Conservation (phyloP, 2,888 invertebrate genomes). For the Ceramica pisi region DNA sequence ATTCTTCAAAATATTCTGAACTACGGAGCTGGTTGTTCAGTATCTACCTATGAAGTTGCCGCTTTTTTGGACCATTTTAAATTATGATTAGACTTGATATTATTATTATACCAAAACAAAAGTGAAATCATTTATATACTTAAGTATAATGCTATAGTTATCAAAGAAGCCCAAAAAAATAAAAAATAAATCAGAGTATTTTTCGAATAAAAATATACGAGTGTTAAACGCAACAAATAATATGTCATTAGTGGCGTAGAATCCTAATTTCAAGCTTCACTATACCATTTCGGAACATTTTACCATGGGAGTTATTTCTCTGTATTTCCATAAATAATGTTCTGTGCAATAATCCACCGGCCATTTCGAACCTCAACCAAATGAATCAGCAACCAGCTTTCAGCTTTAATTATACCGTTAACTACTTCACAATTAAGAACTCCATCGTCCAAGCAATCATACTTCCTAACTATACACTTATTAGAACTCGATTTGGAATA, state of each 20-base stretch:
- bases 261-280: not conserved
- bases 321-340: slow-evolving; percentile 1
- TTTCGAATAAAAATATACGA: too few species aligned
- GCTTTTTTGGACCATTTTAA: too few species aligned
- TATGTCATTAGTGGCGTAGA: not conserved
- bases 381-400: slow-evolving; percentile 55
- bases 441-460: slow-evolving; percentile 59
- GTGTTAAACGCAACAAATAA: too few species aligned
- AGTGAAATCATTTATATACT: too few species aligned
- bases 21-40: not conserved
- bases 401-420: slow-evolving; percentile 61
- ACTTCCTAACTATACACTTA: slow-evolving; percentile 49
- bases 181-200: too few species aligned
- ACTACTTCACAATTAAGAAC: slow-evolving; percentile 63
- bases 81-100: too few species aligned
- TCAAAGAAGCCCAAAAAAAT: too few species aligned
- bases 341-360: slow-evolving; percentile 28
- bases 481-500: slow-evolving; percentile 72
- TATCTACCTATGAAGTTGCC: too few species aligned
- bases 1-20: not conserved
- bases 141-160: too few species aligned
- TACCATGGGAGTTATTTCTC: not conserved
- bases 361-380: slow-evolving; percentile 20
- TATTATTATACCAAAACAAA: too few species aligned
- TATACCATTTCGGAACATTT: not conserved